Evolutionary conservation across 2,113 vertebrate genomes (phyloP), one percentile per base, ranked within the genome.

Genomic region (Progne subis): DNA sequence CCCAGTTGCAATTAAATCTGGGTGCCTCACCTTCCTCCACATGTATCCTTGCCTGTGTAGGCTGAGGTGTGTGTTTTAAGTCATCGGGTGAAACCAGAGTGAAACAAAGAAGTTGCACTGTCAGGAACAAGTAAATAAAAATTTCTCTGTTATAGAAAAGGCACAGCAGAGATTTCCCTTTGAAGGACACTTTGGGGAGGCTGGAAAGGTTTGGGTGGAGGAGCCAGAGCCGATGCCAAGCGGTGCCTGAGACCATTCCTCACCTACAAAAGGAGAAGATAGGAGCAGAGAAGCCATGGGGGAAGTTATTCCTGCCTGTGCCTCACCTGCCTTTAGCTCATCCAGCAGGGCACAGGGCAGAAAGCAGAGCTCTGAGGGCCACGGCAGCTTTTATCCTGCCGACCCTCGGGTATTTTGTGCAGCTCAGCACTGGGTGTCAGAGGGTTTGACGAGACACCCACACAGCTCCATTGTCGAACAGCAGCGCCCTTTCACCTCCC

Each of bases 401-500:
- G 2, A 31, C 13, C 31, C 57, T 39, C 5, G 1, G 7, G n/a
- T 11, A 13, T 28, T 90, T 76, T 78, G 92, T 95, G 97, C 5
- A 5, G 88, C 83, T 97, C 90, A 95, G 96, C 82, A 31, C 82
- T 39, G 93, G 78, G 96, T 70, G 91, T 92, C 86, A 93, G 80
- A 2, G 18, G 82, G 70, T 82, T 61, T 89, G 92, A 92, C 2
- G 64, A 55, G 81, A 68, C 97, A 95, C 97, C 97, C 96, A 97
- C 96, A 65, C 90, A 74, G 31, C 37, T 76, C 15, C 43, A 71
- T 57, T 61, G 91, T 77, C 91, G 79, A 79, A 78, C 76, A 95
- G 75, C 88, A 2, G 53, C 5, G 14, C 28, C 86, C 91, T 97
- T 97, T 97, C 97, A 97, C 91, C 94, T 78, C 49, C 90, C 95